Evolutionary conservation across 1,140 invertebrate genomes (phyloP).

Genomic region (Ephestia elutella): DNA sequence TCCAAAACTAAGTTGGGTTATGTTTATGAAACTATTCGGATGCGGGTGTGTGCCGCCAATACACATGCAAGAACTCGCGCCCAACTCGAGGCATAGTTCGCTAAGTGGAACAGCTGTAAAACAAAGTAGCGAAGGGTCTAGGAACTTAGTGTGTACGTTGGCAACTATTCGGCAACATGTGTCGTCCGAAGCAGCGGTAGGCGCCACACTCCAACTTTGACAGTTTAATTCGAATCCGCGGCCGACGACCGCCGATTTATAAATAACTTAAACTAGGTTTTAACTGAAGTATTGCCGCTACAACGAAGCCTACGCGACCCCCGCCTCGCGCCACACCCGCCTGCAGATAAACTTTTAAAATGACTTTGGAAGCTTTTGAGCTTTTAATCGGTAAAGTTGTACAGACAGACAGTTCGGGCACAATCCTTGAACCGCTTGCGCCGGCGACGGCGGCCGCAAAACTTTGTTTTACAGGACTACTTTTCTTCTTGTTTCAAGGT

Average conservation of each 20-base stretch:
- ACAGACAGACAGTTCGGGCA: slow-evolving; percentile 75
- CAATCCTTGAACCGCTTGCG: slow-evolving; percentile 76
- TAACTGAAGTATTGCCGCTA: slow-evolving; percentile 69
- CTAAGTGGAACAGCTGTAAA: slow-evolving; percentile 74
- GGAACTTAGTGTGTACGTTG: slow-evolving; percentile 67
- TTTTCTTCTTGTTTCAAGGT: slow-evolving; percentile 76
- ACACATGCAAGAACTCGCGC: slow-evolving; percentile 71
- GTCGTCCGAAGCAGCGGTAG: slow-evolving; percentile 39
- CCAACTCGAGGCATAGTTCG: slow-evolving; percentile 71
- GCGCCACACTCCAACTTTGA: slow-evolving; percentile 45
- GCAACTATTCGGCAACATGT: slow-evolving; percentile 63
- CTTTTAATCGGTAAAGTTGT: slow-evolving; percentile 77
- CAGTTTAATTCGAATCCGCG: slow-evolving; percentile 60
- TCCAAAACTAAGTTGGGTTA: slow-evolving; percentile 73
- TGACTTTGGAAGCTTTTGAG: slow-evolving; percentile 77
- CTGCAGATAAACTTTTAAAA: slow-evolving; percentile 76
- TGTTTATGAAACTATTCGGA: slow-evolving; percentile 74
- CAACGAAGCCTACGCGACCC: slow-evolving; percentile 62
- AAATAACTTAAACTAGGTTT: slow-evolving; percentile 71
- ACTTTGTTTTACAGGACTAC: slow-evolving; percentile 77
- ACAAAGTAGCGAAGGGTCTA: slow-evolving; percentile 73
- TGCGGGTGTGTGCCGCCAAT: slow-evolving; percentile 68
- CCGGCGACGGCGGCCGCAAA: slow-evolving; percentile 74
- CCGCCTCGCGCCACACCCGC: slow-evolving; percentile 42
- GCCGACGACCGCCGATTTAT: slow-evolving; percentile 62